Evolutionary conservation across 2,888 invertebrate species (phyloP), one percentile per base, ranked within the genome.

Genomic region (Xanthorhoe spadicearia): DNA sequence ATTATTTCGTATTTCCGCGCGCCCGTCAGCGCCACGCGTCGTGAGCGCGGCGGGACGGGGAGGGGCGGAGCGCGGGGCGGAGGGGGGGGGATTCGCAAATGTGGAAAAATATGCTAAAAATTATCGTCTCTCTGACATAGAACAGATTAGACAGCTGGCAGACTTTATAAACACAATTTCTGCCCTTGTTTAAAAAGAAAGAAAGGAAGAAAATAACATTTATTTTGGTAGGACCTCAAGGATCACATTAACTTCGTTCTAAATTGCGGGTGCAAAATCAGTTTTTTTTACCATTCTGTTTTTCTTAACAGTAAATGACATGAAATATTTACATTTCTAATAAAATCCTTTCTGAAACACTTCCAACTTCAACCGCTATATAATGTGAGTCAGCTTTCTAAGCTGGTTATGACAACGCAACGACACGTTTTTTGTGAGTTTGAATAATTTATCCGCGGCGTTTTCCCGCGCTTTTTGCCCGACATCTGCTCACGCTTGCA

Each of bases 401-500:
- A 8, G 50, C 15, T 38, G 48, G 50, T 43, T 51, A 10, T 54
- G 53, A 64, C 63, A 54, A 54, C 66, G 57, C 56, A 43, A 65
- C 65, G 57, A 59, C 49, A 65, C 65, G 64, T 67, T 71, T 70
- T 66, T 69, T 64, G 65, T 61, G 46, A 50, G 63, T 17, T 49
- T 71, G 67, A 65, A 71, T 71, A 61, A 69, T 71, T 49, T 65
- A 71, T 64, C 19, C n/a, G 38, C 48, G 35, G 51, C n/a, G 60
- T 55, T n/a, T n/a, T 64, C 61, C 53, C 35, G 50, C 68, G 66
- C 59, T 69, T 71, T 69, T 67, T 69, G 69, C 52, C 63, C 65
- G 69, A 69, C 71, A 69, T 71, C 66, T 64, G 67, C n/a, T 71
- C 63, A 63, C 63, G 64, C 56, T 67, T 67, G 63, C 67, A 71